Conservation (phyloP, 2,888 invertebrate species). For the Melanostoma mellinum region DNA sequence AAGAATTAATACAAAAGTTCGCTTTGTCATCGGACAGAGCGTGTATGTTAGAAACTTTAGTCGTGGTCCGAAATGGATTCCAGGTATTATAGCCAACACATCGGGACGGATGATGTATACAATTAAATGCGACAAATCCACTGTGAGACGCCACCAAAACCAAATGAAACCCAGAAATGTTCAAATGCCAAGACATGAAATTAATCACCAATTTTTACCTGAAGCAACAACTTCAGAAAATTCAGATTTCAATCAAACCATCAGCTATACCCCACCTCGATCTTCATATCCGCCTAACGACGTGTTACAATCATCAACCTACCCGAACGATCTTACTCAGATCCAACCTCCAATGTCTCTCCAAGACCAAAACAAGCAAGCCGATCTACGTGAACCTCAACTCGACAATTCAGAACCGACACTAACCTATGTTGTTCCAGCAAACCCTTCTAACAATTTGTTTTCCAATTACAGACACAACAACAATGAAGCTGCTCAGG, state of each 20-base stretch:
- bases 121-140: constrained; percentile 8
- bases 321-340: too few relatives aligned
- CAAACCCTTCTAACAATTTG: too few relatives aligned
- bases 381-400: too few relatives aligned
- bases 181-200: background rate
- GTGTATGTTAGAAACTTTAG: constrained; percentile 11
- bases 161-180: constrained; percentile 3
- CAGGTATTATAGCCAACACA: constrained; percentile 10
- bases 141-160: constrained; percentile 25
- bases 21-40: background rate
- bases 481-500: too few relatives aligned
- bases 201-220: background rate
- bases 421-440: too few relatives aligned
- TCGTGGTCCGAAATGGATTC: constrained; percentile 1
- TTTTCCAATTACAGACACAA: too few relatives aligned
- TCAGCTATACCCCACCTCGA: background rate
- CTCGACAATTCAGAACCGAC: too few relatives aligned
- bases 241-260: background rate
- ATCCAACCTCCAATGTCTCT: too few relatives aligned
- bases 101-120: constrained; percentile 9
- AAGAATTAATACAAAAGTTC: background rate
- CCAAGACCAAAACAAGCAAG: too few relatives aligned
- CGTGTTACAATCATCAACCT: too few relatives aligned
- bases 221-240: background rate
- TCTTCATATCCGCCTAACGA: too few relatives aligned